phyloP scores from a whole-genome alignment of 2,888 invertebrate genomes.

The Leptopilina drosophilae region DNA sequence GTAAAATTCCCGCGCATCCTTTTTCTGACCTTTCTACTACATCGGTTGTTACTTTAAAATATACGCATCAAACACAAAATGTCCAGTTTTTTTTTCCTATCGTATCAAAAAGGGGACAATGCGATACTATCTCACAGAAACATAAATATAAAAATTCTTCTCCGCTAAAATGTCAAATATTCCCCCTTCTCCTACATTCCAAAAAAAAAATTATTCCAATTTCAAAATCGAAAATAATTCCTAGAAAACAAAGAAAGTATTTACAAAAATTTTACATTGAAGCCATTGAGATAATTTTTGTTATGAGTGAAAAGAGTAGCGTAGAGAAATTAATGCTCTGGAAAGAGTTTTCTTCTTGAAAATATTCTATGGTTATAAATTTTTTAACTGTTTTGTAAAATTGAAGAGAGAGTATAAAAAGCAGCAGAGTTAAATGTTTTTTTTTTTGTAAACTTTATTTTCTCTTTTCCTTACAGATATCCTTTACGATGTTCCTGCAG shows the following conservation, averaged over 20 bases:
- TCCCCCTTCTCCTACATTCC: not conserved
- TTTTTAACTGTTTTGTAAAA: too few species aligned
- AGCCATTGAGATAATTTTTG: too few species aligned
- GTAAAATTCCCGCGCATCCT: slow-evolving; percentile 8
- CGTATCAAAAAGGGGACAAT: not conserved
- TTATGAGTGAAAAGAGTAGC: too few species aligned
- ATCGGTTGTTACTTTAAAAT: not conserved
- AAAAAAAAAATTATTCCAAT: not conserved
- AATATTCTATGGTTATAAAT: too few species aligned
- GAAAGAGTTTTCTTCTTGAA: too few species aligned
- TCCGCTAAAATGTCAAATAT: not conserved
- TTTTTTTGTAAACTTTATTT: too few species aligned
- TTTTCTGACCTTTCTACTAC: not conserved
- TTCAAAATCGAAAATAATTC: not conserved
- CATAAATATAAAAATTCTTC: not conserved
- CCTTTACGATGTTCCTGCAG: slow-evolving; percentile 86
- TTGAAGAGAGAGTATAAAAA: too few species aligned
- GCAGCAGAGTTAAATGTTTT: too few species aligned
- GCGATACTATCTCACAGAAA: not conserved
- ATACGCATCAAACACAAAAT: not conserved
- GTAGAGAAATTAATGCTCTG: too few species aligned
- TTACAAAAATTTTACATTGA: not conserved
- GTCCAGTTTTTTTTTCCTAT: not conserved
- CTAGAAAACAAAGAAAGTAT: not conserved
- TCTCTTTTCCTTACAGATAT: slow-evolving; percentile 77